Conservation (phyloP, 2,797 vertebrate species). For the Phoeniculus purpureus region DNA sequence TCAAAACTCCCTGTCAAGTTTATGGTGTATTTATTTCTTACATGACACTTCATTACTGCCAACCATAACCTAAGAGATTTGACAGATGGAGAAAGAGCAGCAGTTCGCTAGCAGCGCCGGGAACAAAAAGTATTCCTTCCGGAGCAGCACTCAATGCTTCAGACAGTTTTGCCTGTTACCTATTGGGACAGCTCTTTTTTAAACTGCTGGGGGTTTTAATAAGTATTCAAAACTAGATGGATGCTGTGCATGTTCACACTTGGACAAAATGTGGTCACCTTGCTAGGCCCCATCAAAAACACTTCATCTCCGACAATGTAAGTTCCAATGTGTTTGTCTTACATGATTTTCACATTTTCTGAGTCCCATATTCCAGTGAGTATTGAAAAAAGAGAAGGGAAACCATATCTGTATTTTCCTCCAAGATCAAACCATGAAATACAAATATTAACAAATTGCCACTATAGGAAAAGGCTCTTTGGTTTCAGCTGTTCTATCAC, state of each 20-base stretch:
- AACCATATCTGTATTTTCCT: background rate
- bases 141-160: background rate
- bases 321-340: background rate
- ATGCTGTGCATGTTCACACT: background rate
- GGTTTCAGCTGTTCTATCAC: constrained; percentile 32
- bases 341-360: background rate
- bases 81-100: background rate
- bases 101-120: background rate
- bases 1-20: background rate
- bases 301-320: background rate
- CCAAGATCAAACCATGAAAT: background rate
- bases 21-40: background rate
- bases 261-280: background rate
- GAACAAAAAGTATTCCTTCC: background rate
- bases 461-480: constrained; percentile 10
- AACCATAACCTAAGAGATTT: background rate
- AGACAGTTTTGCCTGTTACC: background rate
- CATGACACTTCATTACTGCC: constrained; percentile 1
- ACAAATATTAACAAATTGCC: constrained; percentile 12
- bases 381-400: background rate
- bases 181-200: background rate
- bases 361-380: background rate
- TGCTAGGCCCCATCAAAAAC: background rate
- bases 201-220: background rate
- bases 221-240: background rate